A percentile compares a stretch with the other conserved stretches of the same genome.
Evolutionary conservation across 2,113 vertebrate species (phyloP).

Genomic region (Microcebus murinus): DNA sequence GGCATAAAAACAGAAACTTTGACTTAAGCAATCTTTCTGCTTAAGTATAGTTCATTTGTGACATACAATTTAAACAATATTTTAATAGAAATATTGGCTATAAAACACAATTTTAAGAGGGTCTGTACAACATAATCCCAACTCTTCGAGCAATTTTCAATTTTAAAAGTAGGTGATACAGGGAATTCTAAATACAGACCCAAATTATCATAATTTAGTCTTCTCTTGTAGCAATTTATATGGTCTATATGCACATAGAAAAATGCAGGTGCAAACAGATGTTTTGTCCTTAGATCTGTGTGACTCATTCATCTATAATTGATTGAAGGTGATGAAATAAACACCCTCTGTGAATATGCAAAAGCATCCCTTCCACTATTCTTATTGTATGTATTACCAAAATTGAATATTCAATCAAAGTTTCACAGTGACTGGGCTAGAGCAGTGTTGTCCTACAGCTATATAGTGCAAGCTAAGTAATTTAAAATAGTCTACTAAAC

Average conservation of each 20-base stretch:
- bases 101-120: background rate
- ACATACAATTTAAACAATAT: background rate
- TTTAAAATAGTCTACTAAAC: background rate
- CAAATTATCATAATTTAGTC: background rate
- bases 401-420: background rate
- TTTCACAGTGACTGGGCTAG: background rate
- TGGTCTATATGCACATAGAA: background rate
- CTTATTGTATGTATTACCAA: background rate
- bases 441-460: background rate
- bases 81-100: background rate
- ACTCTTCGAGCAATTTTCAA: background rate
- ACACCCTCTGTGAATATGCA: background rate
- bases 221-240: background rate
- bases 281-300: background rate
- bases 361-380: background rate
- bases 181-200: background rate
- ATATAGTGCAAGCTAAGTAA: background rate
- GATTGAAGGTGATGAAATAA: background rate
- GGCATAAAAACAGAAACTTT: background rate
- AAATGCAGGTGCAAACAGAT: background rate
- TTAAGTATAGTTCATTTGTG: constrained; percentile 41
- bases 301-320: background rate
- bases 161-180: background rate
- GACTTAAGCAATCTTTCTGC: background rate
- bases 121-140: background rate